Conservation (phyloP, 2,113 vertebrate species). For the Chauna torquata region DNA sequence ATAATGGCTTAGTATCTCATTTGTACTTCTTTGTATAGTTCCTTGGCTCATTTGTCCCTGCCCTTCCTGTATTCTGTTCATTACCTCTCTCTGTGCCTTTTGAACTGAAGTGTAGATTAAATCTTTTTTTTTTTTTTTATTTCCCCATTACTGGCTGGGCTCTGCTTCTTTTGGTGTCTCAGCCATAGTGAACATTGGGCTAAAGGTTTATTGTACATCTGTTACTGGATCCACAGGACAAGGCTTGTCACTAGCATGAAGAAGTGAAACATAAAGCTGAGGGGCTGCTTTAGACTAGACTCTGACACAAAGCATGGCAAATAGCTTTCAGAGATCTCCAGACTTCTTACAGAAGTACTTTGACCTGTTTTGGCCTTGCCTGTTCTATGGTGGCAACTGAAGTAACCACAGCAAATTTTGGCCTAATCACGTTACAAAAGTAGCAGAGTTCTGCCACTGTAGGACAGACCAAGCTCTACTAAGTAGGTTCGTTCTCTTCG, state of each 20-base stretch:
- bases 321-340: background rate
- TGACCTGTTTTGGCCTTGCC: background rate
- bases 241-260: background rate
- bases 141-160: background rate
- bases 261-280: background rate
- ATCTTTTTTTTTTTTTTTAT: background rate
- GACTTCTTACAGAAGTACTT: background rate
- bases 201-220: background rate
- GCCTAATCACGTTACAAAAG: background rate
- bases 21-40: background rate
- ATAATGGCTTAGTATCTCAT: background rate
- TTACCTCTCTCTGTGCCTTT: background rate
- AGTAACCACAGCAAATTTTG: background rate
- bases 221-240: background rate
- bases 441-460: background rate
- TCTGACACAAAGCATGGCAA: background rate
- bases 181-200: background rate
- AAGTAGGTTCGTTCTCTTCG: background rate
- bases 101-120: background rate
- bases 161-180: background rate
- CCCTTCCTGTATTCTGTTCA: slow-evolving; percentile 4
- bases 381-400: background rate
- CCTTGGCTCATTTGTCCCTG: background rate
- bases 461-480: background rate
- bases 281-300: background rate